These are phyloP conservation scores for Tolmerus cingulatus DNA, from an alignment of 2,888 invertebrate genomes.

Conservation along the genomic window DNA sequence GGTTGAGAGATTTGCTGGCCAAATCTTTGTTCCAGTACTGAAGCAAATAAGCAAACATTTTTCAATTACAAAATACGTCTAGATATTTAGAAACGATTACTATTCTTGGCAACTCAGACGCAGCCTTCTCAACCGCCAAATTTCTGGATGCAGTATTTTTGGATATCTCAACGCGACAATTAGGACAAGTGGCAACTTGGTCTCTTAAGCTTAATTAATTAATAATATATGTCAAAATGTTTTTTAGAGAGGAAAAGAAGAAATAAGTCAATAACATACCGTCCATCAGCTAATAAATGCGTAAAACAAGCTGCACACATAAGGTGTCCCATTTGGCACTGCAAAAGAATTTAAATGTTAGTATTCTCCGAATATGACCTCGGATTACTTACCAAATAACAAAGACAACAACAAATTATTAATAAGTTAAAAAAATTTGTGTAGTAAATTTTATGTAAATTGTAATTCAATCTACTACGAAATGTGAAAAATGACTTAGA, in stretches of 20 bases:
- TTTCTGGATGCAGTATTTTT: slow-evolving; percentile 88
- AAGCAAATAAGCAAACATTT: slow-evolving; percentile 4
- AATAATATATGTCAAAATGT: slow-evolving; percentile 5
- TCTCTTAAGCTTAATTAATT: slow-evolving; percentile 76
- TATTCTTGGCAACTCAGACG: slow-evolving; percentile 83
- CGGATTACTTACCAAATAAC: slow-evolving; percentile 48
- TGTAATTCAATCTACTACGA: neutral
- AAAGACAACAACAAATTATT: slow-evolving; percentile 24
- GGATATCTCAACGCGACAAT: slow-evolving; percentile 93
- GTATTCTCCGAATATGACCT: neutral
- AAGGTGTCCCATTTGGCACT: slow-evolving; percentile 96
- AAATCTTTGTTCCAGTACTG: slow-evolving; percentile 83
- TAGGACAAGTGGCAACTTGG: slow-evolving; percentile 92
- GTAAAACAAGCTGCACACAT: slow-evolving; percentile 98
- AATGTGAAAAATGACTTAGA: slow-evolving; percentile 12
- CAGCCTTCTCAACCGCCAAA: slow-evolving; percentile 94
- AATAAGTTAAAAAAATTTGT: neutral
- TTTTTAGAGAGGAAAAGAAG: slow-evolving; percentile 13
- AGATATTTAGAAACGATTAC: neutral
- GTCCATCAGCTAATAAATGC: slow-evolving; percentile 89
- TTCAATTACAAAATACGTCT: neutral
- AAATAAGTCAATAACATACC: slow-evolving; percentile 56
- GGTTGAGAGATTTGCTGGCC: slow-evolving; percentile 83
- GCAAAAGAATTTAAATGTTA: slow-evolving; percentile 57
- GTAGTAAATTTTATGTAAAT: neutral